Percentiles rank a stretch among this genome's conserved stretches.
Evolutionary conservation across 1,140 invertebrate species (phyloP).

Genomic region (Andricus grossulariae): DNA sequence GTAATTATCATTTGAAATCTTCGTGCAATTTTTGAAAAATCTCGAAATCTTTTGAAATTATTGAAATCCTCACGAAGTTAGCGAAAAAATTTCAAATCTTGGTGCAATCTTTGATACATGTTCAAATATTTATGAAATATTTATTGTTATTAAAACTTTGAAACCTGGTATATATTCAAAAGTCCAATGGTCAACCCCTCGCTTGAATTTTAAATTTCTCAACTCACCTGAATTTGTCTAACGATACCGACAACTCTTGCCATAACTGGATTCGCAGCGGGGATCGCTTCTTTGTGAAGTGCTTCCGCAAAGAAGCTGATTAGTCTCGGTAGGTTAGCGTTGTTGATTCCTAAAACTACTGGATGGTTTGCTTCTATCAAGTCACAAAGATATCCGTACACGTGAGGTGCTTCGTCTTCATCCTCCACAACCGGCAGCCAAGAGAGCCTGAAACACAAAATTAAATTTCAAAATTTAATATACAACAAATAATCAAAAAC

Average conservation of each 20-base stretch:
- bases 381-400: conserved; percentile 97
- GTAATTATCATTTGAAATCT: no score
- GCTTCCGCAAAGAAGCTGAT: conserved; percentile 93
- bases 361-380: conserved; percentile 94
- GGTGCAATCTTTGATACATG: no score
- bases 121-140: no score
- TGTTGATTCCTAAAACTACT: conserved; percentile 88
- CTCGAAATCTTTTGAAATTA: no score
- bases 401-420: conserved; percentile 94
- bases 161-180: no score
- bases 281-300: conserved; percentile 88
- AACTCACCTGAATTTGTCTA: conserved; percentile 84
- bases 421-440: conserved; percentile 98
- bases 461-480: conserved; percentile 34
- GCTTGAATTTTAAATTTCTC: not conserved
- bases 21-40: no score
- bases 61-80: no score
- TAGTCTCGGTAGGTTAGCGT: conserved; percentile 91
- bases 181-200: no score
- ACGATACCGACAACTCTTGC: conserved; percentile 84
- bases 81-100: no score
- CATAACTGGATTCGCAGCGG: conserved; percentile 80
- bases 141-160: no score
- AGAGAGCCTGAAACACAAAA: conserved; percentile 80
- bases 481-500: conserved; percentile 33